Base-by-base conservation (phyloP, 2,888 invertebrate species). In the Drosophila mettleri region DNA sequence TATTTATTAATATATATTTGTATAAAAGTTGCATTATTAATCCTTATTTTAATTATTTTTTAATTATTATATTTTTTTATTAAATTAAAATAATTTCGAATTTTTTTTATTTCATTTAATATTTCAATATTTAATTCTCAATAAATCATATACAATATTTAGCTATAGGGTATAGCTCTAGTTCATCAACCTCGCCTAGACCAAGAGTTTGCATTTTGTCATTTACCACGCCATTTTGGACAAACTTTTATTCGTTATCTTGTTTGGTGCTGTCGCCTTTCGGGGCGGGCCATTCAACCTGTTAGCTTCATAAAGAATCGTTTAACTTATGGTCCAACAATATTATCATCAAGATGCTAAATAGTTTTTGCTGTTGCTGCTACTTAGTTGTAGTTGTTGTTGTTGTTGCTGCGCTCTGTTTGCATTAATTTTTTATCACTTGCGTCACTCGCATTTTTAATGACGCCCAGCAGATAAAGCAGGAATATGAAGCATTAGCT, bases 401-500 rank as follows among this genome's bases (percentile, higher is more conserved):
- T 68, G 20, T 41, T 62, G 16, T 36, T 66, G 48, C 64, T 74
- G 57, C 60, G 45, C 81, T 82, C 43, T 63, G 64, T 58, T 38
- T 53, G 55, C 70, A 84, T 88, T 68, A 85, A 86, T 78, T 61
- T 82, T 87, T 88, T 66, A 88, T 84, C 70, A 87, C 89, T 88
- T 88, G 86, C 88, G 88, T 88, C 88, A 88, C 87, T 79, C 68
- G 76, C 78, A 77, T 88, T 80, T 87, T 73, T 78, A 76, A 84
- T 84, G 81, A 70, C 64, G 74, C 79, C 66, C 72, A 46, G 51
- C 61, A 62, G 33, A 38, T 29, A 6, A 43, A 9, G 1, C n/a
- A 45, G 16, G 24, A 8, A 51, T 27, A 9, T 48, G 29, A 46
- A 29, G 57, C 14, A 20, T 31, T 34, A 41, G 16, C 14, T 29